Evolutionary conservation across 1,140 invertebrate species (phyloP).

Genomic region (Zaprionus tsacasi): DNA sequence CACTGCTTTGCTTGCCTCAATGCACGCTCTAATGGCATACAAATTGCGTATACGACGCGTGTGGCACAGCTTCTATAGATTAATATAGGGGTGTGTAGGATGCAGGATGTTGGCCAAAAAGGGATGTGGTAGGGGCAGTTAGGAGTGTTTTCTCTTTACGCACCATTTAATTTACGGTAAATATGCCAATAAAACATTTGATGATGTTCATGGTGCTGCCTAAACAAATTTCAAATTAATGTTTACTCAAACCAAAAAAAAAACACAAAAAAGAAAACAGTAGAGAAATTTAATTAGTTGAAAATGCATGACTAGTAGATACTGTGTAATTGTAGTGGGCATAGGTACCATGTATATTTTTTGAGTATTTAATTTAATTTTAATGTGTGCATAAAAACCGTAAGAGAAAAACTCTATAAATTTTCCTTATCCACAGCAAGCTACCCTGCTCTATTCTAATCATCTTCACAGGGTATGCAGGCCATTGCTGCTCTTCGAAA

Average conservation of each 20-base stretch:
- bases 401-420: too few species aligned
- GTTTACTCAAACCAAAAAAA: constrained; percentile 42
- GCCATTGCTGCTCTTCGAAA: neutral
- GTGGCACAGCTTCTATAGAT: constrained; percentile 44
- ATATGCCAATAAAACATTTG: constrained; percentile 77
- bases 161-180: constrained; percentile 79
- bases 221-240: constrained; percentile 62
- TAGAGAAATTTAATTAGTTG: neutral
- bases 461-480: constrained; percentile 3
- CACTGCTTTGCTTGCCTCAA: constrained; percentile 9
- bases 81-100: constrained; percentile 20
- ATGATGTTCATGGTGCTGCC: constrained; percentile 64
- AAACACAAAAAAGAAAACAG: neutral
- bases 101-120: neutral
- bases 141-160: constrained; percentile 44
- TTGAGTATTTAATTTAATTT: too few species aligned
- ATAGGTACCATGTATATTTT: neutral
- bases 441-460: neutral
- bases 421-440: neutral
- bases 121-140: too few species aligned
- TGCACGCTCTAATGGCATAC: constrained; percentile 54
- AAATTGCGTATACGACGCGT: constrained; percentile 74
- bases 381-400: too few species aligned
- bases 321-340: neutral
- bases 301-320: neutral